phyloP scores from a whole-genome alignment of 2,888 invertebrate species.

The Dryobota labecula region DNA sequence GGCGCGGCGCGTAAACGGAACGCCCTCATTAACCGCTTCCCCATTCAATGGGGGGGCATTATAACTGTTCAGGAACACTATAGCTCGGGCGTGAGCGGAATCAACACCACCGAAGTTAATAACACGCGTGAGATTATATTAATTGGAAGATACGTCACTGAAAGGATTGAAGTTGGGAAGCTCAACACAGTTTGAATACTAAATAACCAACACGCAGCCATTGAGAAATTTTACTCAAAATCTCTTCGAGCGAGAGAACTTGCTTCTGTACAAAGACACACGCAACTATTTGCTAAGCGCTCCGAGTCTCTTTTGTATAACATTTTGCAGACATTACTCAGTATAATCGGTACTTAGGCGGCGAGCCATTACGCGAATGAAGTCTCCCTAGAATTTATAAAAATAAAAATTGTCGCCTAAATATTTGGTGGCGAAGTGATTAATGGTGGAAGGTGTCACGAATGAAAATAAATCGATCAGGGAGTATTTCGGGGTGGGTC shows the following conservation, averaged over 20 bases:
- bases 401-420: constrained; percentile 63
- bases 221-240: constrained; percentile 39
- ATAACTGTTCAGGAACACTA: constrained; percentile 60
- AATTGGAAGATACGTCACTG: constrained; percentile 62
- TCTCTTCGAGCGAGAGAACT: constrained; percentile 31
- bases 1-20: constrained; percentile 65
- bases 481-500: constrained; percentile 57
- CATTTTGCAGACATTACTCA: constrained; percentile 51
- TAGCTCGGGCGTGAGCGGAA: constrained; percentile 60
- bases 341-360: constrained; percentile 56
- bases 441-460: constrained; percentile 65
- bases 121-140: constrained; percentile 62
- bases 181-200: constrained; percentile 52
- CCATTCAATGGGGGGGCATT: constrained; percentile 39
- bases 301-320: constrained; percentile 44
- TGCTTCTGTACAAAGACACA: constrained; percentile 29
- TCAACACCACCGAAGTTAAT: constrained; percentile 48
- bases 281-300: constrained; percentile 48
- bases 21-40: constrained; percentile 74
- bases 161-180: constrained; percentile 54
- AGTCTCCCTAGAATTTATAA: constrained; percentile 59
- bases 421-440: constrained; percentile 66
- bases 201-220: constrained; percentile 42
- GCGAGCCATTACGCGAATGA: constrained; percentile 55
- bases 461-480: constrained; percentile 68